phyloP scores from a whole-genome alignment of 2,113 vertebrate genomes.

The Chinchilla lanigera region DNA sequence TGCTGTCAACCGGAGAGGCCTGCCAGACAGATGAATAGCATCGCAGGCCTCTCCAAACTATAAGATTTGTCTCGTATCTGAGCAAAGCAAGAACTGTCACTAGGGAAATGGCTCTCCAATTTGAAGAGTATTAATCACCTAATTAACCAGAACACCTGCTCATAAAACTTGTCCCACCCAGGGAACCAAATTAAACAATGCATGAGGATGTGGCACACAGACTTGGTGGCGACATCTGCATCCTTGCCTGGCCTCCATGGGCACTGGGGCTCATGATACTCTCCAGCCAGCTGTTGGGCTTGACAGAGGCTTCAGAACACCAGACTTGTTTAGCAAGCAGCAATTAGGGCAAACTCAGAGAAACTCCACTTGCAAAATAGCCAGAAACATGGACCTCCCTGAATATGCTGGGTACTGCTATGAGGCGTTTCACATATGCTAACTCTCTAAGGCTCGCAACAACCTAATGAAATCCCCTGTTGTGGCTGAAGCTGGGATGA shows the following conservation, averaged over 20 bases:
- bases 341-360: slow-evolving; percentile 20
- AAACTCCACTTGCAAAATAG: neutral
- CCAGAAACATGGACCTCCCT: neutral
- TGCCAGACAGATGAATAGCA: neutral
- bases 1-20: neutral
- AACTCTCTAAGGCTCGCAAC: neutral
- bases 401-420: neutral
- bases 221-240: neutral
- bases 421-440: neutral
- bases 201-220: slow-evolving; percentile 20
- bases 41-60: neutral
- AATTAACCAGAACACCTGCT: slow-evolving; percentile 81
- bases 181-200: slow-evolving; percentile 72
- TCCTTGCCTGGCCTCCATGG: slow-evolving; percentile 54
- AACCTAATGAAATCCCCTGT: neutral
- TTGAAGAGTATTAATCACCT: slow-evolving; percentile 80
- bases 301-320: slow-evolving; percentile 40
- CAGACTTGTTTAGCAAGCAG: slow-evolving; percentile 39
- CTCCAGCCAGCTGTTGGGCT: slow-evolving; percentile 67
- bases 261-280: slow-evolving; percentile 10
- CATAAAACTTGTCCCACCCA: slow-evolving; percentile 64
- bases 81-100: slow-evolving; percentile 62
- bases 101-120: slow-evolving; percentile 65
- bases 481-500: neutral
- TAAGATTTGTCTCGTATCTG: slow-evolving; percentile 59